phyloP scores from a whole-genome alignment of 1,140 invertebrate genomes.

The Drosophila parabipectinata region DNA sequence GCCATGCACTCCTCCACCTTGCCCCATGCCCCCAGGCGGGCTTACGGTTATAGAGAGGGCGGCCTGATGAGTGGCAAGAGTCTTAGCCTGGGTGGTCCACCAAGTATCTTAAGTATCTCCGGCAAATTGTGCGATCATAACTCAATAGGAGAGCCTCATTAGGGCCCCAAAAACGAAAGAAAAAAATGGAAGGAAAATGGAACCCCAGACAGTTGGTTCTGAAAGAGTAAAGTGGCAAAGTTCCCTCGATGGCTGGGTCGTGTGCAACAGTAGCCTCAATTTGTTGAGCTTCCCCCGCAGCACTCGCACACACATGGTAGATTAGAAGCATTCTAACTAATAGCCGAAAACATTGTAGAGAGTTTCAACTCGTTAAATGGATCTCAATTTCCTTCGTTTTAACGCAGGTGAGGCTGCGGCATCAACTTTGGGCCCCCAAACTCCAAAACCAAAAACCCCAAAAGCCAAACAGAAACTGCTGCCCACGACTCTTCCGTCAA shows the following conservation, averaged over 20 bases:
- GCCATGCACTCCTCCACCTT: constrained; percentile 29
- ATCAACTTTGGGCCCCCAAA: background rate
- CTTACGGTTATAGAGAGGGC: constrained; percentile 24
- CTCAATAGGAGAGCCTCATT: constrained; percentile 71
- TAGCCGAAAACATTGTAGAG: constrained; percentile 57
- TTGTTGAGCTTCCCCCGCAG: constrained; percentile 50
- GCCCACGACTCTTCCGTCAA: constrained; percentile 66
- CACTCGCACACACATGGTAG: constrained; percentile 31
- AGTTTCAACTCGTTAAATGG: constrained; percentile 51
- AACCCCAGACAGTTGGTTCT: constrained; percentile 34
- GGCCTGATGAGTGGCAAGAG: constrained; percentile 49
- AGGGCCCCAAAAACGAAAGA: constrained; percentile 37
- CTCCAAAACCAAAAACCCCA: background rate
- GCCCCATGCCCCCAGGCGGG: constrained; percentile 14
- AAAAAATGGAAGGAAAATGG: constrained; percentile 14
- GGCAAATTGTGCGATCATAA: constrained; percentile 64
- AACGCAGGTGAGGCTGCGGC: constrained; percentile 24
- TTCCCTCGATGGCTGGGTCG: constrained; percentile 39
- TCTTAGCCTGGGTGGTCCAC: constrained; percentile 42
- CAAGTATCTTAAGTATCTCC: constrained; percentile 45
- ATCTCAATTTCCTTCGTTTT: constrained; percentile 68
- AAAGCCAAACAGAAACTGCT: constrained; percentile 31
- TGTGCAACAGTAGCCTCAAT: constrained; percentile 72
- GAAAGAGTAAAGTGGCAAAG: constrained; percentile 18
- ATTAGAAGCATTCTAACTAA: constrained; percentile 73